Base-by-base conservation (phyloP, 2,888 invertebrate genomes). In the Luperina testacea region DNA sequence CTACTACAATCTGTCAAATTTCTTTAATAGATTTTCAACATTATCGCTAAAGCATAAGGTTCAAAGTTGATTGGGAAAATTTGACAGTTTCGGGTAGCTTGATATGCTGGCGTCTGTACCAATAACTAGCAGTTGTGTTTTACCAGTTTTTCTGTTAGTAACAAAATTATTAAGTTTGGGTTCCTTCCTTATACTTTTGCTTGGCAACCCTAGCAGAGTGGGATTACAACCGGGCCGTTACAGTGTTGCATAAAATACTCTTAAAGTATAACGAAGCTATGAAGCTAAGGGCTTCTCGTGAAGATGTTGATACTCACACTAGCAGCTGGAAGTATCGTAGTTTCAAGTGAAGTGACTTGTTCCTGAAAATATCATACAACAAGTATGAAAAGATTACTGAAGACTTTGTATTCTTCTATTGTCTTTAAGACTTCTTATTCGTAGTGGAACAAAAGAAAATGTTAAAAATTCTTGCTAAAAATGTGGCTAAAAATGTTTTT, bases 211-310 rank as follows among this genome's bases (percentile, higher is more conserved):
- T 84, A 51, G 8, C 24, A 8, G 20, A 67, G 61, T 81, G 75
- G 81, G 57, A 80, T 83, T 81, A 84, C 85, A 83, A 84, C 75
- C 70, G 69, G 70, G 51, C 85, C 65, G 51, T 84, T 76, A 76
- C 70, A 71, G 72, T 75, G 72, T 75, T 81, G 75, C 85, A 83
- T 76, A 81, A 76, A 81, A 85, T 59, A 81, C 83, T 38, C 57
- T 84, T 57, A 57, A 71, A 80, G 61, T 81, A 81, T 83, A 83
- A 84, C 75, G 81, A 72, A 80, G 71, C 53, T 68, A 53, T 72
- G 63, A 61, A 32, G 59, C 17, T 65, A 45, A 76, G 75, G 67
- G 61, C 11, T 42, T 24, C n/a, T 67, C 27, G 32, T 17, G 45
- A 48, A 48, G 42, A 78, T 48, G 32, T 42, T 53, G 63, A 64